Base-by-base conservation (phyloP, 1,140 invertebrate genomes). In the Brachionus calyciflorus region DNA sequence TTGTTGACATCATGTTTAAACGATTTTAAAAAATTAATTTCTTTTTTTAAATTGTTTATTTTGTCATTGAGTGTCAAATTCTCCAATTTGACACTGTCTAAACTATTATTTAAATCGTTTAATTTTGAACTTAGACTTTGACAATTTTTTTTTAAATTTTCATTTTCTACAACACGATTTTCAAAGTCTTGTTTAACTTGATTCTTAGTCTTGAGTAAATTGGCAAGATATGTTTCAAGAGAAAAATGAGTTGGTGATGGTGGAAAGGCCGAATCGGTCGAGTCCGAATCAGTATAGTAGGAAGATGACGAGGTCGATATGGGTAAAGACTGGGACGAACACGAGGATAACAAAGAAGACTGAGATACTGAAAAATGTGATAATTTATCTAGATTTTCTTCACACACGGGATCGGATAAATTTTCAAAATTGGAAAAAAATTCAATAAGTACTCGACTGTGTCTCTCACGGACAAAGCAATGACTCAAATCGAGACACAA, bases 1-100 rank as follows among this genome's bases (percentile, higher is more conserved):
- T 17, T 60, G 0, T 9, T 30, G 24, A 30, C 1, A 57, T 30
- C 14, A 3, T 28, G 17, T 17, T 44, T 5, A 63, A 21, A 10
- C 37, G 10, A 44, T 65, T 41, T 65, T 12, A 30, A 65, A 9
- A 65, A 65, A 24, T 44, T 14, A 14, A 65, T 65, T 65, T 65
- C 17, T 0, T 44, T 41, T 17, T 44, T 65, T n/a, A 65, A 26
- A 44, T 24, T 37, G 21, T 41, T 14, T 12, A 37, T 40, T 30
- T 65, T 65, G 24, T 37, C 1, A 4, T 41, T n/a, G 10, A 65
- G 10, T 26, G 60, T 65, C 17, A 21, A 24, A n/a, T 65, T 65
- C 9, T 65, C 60, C 6, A 65, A n/a, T 41, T 24, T 14, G 3
- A 26, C 21, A 10, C 6, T 41, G 60, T 65, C 60, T 24, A 65